Conservation (phyloP, 1,140 invertebrate species). For the Drosophila athabasca region DNA sequence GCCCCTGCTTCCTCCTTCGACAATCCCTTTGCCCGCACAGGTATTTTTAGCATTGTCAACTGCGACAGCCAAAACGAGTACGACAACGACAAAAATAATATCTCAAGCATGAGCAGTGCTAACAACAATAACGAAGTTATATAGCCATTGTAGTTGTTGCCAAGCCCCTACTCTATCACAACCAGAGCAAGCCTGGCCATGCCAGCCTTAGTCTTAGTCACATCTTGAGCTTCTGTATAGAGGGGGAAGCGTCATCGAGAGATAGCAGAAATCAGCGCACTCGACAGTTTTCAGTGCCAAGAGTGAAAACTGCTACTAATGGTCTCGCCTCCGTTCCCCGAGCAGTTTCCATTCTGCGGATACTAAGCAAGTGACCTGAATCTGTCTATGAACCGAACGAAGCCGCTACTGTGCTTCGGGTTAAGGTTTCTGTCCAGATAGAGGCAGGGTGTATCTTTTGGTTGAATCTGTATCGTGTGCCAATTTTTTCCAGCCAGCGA, state of each 20-base stretch:
- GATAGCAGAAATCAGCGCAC: constrained; percentile 23
- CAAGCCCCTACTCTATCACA: constrained; percentile 5
- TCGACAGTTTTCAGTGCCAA: constrained; percentile 7
- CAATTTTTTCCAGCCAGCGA: neutral
- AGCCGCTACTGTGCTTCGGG: constrained; percentile 35
- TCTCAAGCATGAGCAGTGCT: neutral
- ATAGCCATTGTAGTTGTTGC: constrained; percentile 10
- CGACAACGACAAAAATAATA: no score
- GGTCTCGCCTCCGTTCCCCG: constrained; percentile 18
- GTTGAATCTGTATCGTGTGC: constrained; percentile 27
- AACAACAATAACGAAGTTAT: constrained; percentile 38
- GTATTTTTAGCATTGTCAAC: constrained; percentile 46
- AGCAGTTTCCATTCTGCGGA: constrained; percentile 3
- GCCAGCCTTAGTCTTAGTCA: neutral
- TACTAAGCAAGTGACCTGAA: constrained; percentile 47
- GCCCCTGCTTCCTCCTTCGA: neutral
- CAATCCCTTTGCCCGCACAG: constrained; percentile 21
- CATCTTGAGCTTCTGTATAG: no score
- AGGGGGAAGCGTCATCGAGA: constrained; percentile 1
- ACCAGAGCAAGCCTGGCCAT: neutral
- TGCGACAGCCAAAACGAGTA: constrained; percentile 1
- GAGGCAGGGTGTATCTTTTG: neutral
- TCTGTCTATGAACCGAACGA: constrained; percentile 25
- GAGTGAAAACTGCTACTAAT: constrained; percentile 37
- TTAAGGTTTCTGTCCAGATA: constrained; percentile 31